Base-by-base conservation (phyloP, 1,140 invertebrate genomes). In the Diorhabda sublineata region DNA sequence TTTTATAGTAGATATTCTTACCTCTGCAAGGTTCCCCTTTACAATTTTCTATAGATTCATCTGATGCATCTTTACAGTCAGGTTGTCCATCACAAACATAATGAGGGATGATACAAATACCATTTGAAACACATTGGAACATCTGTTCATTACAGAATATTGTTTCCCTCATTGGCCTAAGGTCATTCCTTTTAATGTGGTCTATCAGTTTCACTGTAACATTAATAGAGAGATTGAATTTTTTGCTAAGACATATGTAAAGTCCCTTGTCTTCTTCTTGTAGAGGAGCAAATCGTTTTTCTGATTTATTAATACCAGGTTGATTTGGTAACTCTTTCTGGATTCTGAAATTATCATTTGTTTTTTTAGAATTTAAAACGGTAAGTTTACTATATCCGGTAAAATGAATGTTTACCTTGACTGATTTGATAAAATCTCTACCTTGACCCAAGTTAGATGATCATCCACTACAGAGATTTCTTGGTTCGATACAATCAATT, bases 31-130 rank as follows among this genome's bases (percentile, higher is more conserved):
- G 82, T 75, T 84, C 74, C 7, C 81, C 83, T 80, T 84, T 81
- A 73, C 85, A 86, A 6, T 78, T 77, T 11, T 74, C 73, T 44
- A 69, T 9, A 67, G 73, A 75, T 75, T 88, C 86, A 75, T 87
- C 86, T 4, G 83, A 81, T 41, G 82, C 82, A 75, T 87, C 87
- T 67, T 77, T 78, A 77, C 90, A 91, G 77, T 91, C 90, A 47
- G 79, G 72, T 70, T 85, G 84, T 45, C 86, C 87, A 78, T 91
- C 89, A 79, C 90, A 91, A 3, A 86, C 82, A 79, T 86, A 90
- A 67, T 84, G 82, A n/a, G 79, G 76, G 58, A 81, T 81, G 56
- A 90, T 89, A 78, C 89, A 91, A 52, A 82, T 76, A 3, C 83
- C 84, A 69, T 73, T 76, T 3, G 74, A 67, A n/a, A 68, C 58